Conservation (phyloP, 2,888 invertebrate genomes). For the Eristalis arbustorum region DNA sequence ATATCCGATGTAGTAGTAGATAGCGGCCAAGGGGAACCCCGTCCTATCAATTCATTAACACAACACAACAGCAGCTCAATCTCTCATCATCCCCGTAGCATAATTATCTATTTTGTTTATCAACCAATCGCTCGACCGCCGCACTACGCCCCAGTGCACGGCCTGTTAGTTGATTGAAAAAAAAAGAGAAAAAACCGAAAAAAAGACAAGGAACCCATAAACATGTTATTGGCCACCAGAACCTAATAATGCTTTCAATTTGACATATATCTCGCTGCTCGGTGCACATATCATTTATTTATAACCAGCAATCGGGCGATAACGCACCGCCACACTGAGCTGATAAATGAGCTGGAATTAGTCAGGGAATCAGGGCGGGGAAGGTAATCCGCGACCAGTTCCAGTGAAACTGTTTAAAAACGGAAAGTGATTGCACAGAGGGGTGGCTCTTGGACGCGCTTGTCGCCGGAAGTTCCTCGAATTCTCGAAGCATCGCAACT, state of each 20-base stretch:
- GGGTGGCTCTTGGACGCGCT: not conserved
- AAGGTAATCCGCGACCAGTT: not conserved
- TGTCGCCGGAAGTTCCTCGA: too few species aligned
- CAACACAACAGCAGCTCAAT: slow-evolving; percentile 37
- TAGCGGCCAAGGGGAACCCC: not conserved
- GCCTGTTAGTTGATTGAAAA: slow-evolving; percentile 43
- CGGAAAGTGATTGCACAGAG: not conserved
- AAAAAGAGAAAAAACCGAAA: not conserved
- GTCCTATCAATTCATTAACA: slow-evolving; percentile 19
- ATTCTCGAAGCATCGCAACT: slow-evolving; percentile 35
- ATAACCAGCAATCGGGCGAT: slow-evolving; percentile 56
- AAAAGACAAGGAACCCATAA: slow-evolving; percentile 22
- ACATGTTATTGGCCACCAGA: slow-evolving; percentile 46
- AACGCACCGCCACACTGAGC: slow-evolving; percentile 44
- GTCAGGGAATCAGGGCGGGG: not conserved
- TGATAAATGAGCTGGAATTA: slow-evolving; percentile 48
- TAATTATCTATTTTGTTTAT: slow-evolving; percentile 44
- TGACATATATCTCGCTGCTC: slow-evolving; percentile 21
- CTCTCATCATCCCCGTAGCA: slow-evolving; percentile 22
- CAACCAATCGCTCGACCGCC: slow-evolving; percentile 17
- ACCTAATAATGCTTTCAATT: slow-evolving; percentile 49
- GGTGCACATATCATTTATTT: slow-evolving; percentile 52
- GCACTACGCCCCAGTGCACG: not conserved
- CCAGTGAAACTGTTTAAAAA: not conserved
- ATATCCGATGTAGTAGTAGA: slow-evolving; percentile 1